Evolutionary conservation across 2,113 vertebrate genomes (phyloP).

Genomic region (Kryptolebias marmoratus): DNA sequence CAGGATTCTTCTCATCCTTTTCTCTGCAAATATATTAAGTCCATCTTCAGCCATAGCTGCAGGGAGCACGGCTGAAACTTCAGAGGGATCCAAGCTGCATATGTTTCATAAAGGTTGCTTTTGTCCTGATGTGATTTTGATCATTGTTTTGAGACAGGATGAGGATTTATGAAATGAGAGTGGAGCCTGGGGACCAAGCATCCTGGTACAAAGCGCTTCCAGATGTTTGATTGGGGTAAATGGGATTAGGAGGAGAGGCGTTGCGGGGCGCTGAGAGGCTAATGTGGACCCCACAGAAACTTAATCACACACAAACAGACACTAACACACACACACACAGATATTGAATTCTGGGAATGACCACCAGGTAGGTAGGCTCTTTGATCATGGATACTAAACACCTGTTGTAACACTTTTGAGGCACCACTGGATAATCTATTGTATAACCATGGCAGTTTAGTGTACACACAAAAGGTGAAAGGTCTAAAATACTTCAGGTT

Average conservation of each 20-base stretch:
- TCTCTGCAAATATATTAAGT: slow-evolving; percentile 46
- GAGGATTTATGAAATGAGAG: slow-evolving; percentile 70
- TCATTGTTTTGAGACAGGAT: slow-evolving; percentile 59
- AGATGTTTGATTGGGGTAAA: slow-evolving; percentile 76
- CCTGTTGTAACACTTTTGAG: slow-evolving; percentile 20
- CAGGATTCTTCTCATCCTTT: slow-evolving; percentile 40
- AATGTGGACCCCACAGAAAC: slow-evolving; percentile 51
- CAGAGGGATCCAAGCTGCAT: slow-evolving; percentile 51
- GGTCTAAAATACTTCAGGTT: not conserved
- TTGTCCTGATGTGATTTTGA: slow-evolving; percentile 67
- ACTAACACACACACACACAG: slow-evolving; percentile 10
- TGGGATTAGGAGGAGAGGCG: slow-evolving; percentile 51
- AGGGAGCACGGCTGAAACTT: slow-evolving; percentile 41
- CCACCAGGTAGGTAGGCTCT: slow-evolving; percentile 52
- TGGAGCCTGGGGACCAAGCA: slow-evolving; percentile 35
- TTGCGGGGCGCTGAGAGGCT: slow-evolving; percentile 37
- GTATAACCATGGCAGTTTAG: slow-evolving; percentile 9
- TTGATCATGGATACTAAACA: slow-evolving; percentile 38
- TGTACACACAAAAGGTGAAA: slow-evolving; percentile 1
- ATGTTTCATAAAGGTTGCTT: slow-evolving; percentile 48
- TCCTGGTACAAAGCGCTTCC: slow-evolving; percentile 63
- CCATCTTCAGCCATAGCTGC: slow-evolving; percentile 46
- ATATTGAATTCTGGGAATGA: slow-evolving; percentile 24
- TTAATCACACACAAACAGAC: slow-evolving; percentile 32
- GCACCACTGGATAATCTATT: slow-evolving; percentile 2